Evolutionary conservation across 2,888 invertebrate genomes (phyloP).

Genomic region (Psylliodes chrysocephalus): DNA sequence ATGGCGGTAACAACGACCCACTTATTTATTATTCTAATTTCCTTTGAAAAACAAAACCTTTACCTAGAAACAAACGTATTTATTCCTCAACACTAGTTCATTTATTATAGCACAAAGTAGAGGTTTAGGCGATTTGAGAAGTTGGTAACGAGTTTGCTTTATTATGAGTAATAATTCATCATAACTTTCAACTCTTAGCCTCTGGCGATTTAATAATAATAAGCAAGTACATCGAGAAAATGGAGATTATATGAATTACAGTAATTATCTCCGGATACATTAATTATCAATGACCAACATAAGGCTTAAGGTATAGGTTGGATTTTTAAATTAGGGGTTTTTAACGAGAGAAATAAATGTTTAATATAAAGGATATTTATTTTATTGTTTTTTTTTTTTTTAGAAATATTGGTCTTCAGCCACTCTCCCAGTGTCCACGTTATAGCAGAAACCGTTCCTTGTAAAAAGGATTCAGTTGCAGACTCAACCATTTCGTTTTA

Average conservation of each 20-base stretch:
- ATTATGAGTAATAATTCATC: constrained; percentile 30
- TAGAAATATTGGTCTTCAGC: no score
- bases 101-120: not conserved
- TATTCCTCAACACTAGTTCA: not conserved
- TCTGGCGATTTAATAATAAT: constrained; percentile 24
- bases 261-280: constrained; percentile 17
- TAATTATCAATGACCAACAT: no score
- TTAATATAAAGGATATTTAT: no score
- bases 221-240: constrained; percentile 11
- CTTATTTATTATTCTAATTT: not conserved
- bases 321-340: no score
- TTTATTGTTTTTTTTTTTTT: no score
- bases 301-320: no score
- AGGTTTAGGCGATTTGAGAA: constrained; percentile 23
- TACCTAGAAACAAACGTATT: not conserved
- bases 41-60: not conserved
- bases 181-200: constrained; percentile 24
- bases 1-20: no score
- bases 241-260: constrained; percentile 1
- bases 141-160: constrained; percentile 24
- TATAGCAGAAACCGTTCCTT: no score
- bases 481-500: no score
- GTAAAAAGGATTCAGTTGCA: no score
- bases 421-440: no score
- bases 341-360: no score